A percentile compares a stretch with the other conserved stretches of the same genome.
phyloP scores from a whole-genome alignment of 1,140 invertebrate genomes.

The Drosophila pachea region DNA sequence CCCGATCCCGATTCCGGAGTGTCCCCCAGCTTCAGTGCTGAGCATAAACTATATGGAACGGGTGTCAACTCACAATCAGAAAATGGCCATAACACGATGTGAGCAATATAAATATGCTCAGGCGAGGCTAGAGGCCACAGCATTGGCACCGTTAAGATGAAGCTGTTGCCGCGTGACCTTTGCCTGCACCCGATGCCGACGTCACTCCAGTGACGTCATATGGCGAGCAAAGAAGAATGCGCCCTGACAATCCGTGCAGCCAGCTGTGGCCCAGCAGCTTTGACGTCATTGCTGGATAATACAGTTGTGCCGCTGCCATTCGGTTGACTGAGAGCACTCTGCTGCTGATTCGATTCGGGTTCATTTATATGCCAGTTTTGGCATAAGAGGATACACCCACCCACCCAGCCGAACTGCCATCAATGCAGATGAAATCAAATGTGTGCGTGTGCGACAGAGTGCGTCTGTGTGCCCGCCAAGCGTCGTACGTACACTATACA shows the following conservation, averaged over 20 bases:
- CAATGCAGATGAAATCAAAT: conserved; percentile 38
- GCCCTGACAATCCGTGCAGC: conserved; percentile 11
- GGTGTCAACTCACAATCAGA: conserved; percentile 17
- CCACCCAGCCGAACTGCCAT: neutral
- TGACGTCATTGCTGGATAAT: conserved; percentile 53
- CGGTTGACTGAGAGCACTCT: conserved; percentile 45
- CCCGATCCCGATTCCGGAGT: neutral
- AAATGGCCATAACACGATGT: conserved; percentile 47
- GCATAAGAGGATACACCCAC: conserved; percentile 33
- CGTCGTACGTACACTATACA: conserved; percentile 41
- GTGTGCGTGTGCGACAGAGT: conserved; percentile 7
- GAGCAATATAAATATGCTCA: conserved; percentile 32
- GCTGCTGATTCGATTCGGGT: conserved; percentile 63
- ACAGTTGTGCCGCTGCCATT: conserved; percentile 36
- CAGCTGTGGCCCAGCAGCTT: neutral
- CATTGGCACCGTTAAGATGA: conserved; percentile 10
- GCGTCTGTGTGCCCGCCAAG: conserved; percentile 14
- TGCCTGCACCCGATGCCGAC: conserved; percentile 11
- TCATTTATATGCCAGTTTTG: conserved; percentile 63
- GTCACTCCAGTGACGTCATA: conserved; percentile 39
- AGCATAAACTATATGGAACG: conserved; percentile 20
- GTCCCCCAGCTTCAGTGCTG: neutral
- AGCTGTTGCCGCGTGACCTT: conserved; percentile 23
- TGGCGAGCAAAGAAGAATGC: conserved; percentile 13
- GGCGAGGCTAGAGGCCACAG: conserved; percentile 29